Evolutionary conservation across 2,113 vertebrate genomes (phyloP).

Genomic region (Leptobrachium ailaonicum): DNA sequence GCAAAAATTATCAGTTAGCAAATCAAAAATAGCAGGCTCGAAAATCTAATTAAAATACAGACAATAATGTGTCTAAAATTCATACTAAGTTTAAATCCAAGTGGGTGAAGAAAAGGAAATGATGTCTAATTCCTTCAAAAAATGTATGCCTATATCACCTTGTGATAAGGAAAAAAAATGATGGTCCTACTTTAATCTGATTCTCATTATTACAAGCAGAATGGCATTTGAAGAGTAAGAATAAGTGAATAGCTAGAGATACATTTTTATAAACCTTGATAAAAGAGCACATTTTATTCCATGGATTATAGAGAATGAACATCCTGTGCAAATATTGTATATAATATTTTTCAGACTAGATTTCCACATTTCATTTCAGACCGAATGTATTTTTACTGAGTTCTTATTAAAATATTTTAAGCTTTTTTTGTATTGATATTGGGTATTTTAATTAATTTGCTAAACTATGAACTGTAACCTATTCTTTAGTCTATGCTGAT

Average conservation of each 20-base stretch:
- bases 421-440: too few species aligned
- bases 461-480: too few species aligned
- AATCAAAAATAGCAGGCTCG: constrained; percentile 4
- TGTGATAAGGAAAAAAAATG: not conserved
- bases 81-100: not conserved
- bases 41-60: constrained; percentile 20
- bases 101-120: not conserved
- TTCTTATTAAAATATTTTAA: too few species aligned
- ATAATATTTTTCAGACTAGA: too few species aligned
- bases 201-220: constrained; percentile 9
- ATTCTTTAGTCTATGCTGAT: too few species aligned
- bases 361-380: too few species aligned
- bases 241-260: not conserved
- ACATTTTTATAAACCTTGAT: not conserved
- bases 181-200: constrained; percentile 1
- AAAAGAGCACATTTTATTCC: too few species aligned
- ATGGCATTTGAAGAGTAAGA: not conserved
- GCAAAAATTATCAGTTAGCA: not conserved
- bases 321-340: too few species aligned
- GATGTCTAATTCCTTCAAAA: too few species aligned
- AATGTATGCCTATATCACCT: not conserved
- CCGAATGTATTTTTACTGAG: too few species aligned
- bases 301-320: too few species aligned
- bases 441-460: too few species aligned
- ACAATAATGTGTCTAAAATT: not conserved